phyloP scores from a whole-genome alignment of 2,888 invertebrate genomes.

The Dicyrtomina minuta region DNA sequence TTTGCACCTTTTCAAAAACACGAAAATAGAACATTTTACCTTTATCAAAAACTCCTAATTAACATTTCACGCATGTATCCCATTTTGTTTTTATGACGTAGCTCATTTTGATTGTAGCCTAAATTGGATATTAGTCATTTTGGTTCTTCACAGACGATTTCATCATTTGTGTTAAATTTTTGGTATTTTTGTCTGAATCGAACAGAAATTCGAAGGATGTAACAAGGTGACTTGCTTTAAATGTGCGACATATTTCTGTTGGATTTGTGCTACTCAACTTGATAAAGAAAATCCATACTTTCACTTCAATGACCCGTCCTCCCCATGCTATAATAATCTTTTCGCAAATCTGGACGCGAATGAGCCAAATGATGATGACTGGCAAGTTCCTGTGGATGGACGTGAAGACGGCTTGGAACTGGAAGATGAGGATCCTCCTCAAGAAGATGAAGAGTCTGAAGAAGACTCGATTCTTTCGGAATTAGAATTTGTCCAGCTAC shows the following conservation, averaged over 20 bases:
- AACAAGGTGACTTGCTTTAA: constrained; percentile 69
- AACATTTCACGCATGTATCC: no score
- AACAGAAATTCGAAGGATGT: constrained; percentile 67
- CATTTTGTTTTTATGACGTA: no score
- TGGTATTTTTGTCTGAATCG: no score
- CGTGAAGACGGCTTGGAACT: constrained; percentile 47
- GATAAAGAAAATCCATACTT: constrained; percentile 60
- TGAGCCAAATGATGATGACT: constrained; percentile 54
- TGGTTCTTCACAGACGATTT: no score
- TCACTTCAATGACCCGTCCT: constrained; percentile 61
- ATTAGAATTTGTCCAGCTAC: no score
- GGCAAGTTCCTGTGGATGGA: constrained; percentile 28
- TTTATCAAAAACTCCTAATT: no score
- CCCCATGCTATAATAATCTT: constrained; percentile 61
- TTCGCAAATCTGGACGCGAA: constrained; percentile 57
- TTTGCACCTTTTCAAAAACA: no score
- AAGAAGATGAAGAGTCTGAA: constrained; percentile 28
- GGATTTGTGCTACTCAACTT: constrained; percentile 62
- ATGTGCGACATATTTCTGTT: constrained; percentile 66
- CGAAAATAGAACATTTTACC: no score
- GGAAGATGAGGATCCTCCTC: constrained; percentile 29
- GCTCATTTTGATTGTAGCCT: no score
- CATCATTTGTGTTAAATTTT: no score
- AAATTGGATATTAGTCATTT: no score
- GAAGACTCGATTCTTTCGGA: background rate